Percentiles rank a stretch among this genome's conserved stretches.
Conservation (phyloP, 2,797 vertebrate species). For the Danio albolineatus region DNA sequence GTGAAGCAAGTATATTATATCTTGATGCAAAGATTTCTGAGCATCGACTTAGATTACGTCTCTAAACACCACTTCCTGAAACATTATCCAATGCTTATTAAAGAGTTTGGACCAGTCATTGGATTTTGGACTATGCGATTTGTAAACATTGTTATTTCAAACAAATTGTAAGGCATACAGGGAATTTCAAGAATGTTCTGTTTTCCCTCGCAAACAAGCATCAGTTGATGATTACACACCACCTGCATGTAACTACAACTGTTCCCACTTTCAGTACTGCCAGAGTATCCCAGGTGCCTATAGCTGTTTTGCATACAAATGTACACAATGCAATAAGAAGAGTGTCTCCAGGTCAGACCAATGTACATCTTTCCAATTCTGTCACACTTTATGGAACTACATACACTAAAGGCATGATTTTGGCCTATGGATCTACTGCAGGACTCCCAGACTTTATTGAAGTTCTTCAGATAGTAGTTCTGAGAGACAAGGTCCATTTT, state of each 20-base stretch:
- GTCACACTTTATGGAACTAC: too few species aligned
- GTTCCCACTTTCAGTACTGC: slow-evolving; percentile 5
- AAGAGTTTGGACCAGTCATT: slow-evolving; percentile 18
- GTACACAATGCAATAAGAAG: too few species aligned
- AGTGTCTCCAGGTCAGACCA: too few species aligned
- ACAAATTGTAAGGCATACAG: slow-evolving; percentile 2
- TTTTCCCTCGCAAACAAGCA: slow-evolving; percentile 38
- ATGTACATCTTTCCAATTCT: too few species aligned
- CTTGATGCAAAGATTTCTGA: slow-evolving; percentile 42
- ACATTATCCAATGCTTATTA: slow-evolving; percentile 42
- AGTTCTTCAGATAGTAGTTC: slow-evolving; percentile 35
- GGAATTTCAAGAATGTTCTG: slow-evolving; percentile 11
- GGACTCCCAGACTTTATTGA: too few species aligned
- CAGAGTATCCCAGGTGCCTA: slow-evolving; percentile 21
- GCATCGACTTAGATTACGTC: slow-evolving; percentile 31
- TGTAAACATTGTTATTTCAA: slow-evolving; percentile 17
- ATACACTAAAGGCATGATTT: too few species aligned
- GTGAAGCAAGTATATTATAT: slow-evolving; percentile 30
- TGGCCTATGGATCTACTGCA: slow-evolving; percentile 40
- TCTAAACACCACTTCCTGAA: slow-evolving; percentile 44
- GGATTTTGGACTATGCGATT: slow-evolving; percentile 14
- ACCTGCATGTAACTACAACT: slow-evolving; percentile 28
- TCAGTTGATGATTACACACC: slow-evolving; percentile 33
- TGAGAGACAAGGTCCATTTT: slow-evolving; percentile 34
- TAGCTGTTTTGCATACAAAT: too few species aligned